These are phyloP conservation scores for Sylvia borin DNA, from an alignment of 2,797 vertebrate species.

Conservation along the genomic window DNA sequence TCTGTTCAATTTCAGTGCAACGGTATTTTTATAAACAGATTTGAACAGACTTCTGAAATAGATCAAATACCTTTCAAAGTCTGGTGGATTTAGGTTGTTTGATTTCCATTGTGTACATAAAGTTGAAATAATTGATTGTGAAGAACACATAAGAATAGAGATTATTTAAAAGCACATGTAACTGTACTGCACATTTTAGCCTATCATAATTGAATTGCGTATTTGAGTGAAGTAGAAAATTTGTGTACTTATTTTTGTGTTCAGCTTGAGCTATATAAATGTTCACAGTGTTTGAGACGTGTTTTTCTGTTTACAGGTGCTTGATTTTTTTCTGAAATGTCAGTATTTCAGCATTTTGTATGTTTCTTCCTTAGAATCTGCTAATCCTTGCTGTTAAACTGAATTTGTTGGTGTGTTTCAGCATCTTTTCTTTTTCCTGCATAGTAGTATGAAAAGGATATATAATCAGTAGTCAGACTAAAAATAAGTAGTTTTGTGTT, in stretches of 20 bases:
- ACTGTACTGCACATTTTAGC: background rate
- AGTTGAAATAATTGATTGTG: background rate
- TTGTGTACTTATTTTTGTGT: background rate
- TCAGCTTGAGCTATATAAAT: background rate
- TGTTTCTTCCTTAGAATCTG: background rate
- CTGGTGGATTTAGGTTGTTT: background rate
- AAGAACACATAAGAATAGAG: background rate
- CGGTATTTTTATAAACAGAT: background rate
- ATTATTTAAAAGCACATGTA: background rate
- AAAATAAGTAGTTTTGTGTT: background rate
- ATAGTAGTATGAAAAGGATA: background rate
- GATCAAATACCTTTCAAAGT: background rate
- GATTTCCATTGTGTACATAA: background rate
- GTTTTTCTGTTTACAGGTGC: background rate
- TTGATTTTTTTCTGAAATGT: fast-evolving
- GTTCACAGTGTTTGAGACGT: background rate
- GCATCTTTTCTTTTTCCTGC: background rate
- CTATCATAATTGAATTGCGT: background rate
- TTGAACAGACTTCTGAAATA: background rate
- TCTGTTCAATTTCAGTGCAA: background rate
- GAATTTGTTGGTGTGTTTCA: background rate
- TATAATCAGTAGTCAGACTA: background rate
- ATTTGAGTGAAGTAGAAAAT: background rate
- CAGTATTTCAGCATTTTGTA: background rate
- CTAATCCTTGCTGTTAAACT: background rate